Conservation (phyloP, 2,113 vertebrate genomes). For the Echinops telfairi region DNA sequence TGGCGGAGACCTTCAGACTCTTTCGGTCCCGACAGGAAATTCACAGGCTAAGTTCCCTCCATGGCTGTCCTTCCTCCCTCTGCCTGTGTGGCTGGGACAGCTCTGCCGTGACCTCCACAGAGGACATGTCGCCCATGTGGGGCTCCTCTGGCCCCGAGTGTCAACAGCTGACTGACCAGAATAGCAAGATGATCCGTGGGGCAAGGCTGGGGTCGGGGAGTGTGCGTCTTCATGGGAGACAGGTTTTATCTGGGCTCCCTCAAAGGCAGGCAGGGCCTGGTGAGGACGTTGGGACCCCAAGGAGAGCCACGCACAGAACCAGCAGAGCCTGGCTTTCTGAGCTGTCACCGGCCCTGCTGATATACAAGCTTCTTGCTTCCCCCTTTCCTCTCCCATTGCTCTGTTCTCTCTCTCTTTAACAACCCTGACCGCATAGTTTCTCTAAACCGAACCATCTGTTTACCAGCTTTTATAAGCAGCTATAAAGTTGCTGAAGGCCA, state of each 20-base stretch:
- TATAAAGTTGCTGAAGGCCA: background rate
- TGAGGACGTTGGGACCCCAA: rapidly evolving
- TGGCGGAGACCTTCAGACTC: rapidly evolving
- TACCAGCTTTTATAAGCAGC: conserved; percentile 61
- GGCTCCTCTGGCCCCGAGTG: background rate
- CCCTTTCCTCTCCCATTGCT: conserved; percentile 18
- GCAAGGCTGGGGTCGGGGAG: too few relatives aligned
- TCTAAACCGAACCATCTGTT: conserved; percentile 80
- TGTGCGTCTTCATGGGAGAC: rapidly evolving
- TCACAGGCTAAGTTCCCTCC: rapidly evolving
- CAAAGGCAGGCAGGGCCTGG: background rate
- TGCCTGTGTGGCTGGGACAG: background rate
- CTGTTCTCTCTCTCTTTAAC: background rate
- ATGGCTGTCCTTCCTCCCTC: background rate
- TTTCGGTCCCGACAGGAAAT: background rate
- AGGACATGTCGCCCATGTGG: background rate
- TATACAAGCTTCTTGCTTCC: background rate
- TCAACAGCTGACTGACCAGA: background rate
- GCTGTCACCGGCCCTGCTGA: background rate
- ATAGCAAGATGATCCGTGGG: rapidly evolving
- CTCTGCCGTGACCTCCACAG: background rate
- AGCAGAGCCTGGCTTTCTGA: background rate
- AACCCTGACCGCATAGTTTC: conserved; percentile 69
- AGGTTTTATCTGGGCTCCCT: background rate
- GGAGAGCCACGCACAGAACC: background rate